Base-by-base conservation (phyloP, 2,113 vertebrate genomes). In the Varanus salvator region DNA sequence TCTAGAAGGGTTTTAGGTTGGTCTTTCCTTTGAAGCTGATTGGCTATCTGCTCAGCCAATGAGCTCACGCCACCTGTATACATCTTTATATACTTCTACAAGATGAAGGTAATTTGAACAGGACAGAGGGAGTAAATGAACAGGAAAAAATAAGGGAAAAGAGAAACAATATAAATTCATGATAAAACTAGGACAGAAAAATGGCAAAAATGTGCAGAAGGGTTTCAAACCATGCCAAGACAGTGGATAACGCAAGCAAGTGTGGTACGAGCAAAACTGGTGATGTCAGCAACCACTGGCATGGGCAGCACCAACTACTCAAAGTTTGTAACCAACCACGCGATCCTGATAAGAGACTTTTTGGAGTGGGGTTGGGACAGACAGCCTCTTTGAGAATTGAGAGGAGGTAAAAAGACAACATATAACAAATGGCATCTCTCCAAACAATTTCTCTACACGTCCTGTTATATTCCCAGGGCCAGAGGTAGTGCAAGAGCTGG, bases 61-160 rank as follows among this genome's bases (percentile, higher is more conserved):
- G 98, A 99, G 98, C 98, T 98, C 97, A 99, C 98, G 93, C 98
- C 99, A 92, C 98, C 98, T 86, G 98, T 99, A 97, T 99, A 99
- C 98, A 99, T 98, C 98, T 98, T 98, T 97, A 99, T 97, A 96
- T 97, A 99, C 96, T 97, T 98, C 99, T 99, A 98, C 89, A 90
- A 94, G 96, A 93, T 93, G 88, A 94, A 94, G 93, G 89, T 94
- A 95, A 95, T 44, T 64, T 64, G 60, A 11, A 19, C 17, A 5
- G 93, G 80, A 92, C 92, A 92, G 90, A 82, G 90, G 48, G 27
- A 48, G 11, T 34, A 82, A 69, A 89, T 11, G 80, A 93, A 94
- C 60, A 85, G 64, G 86, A 31, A 19, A 38, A 88, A 94, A 94
- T 94, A 85, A 88, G 93, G 90, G 93, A 52, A 94, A 94, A 93